These are phyloP conservation scores for Sarcophaga carnaria DNA, from an alignment of 2,888 invertebrate species.

Conservation along the genomic window DNA sequence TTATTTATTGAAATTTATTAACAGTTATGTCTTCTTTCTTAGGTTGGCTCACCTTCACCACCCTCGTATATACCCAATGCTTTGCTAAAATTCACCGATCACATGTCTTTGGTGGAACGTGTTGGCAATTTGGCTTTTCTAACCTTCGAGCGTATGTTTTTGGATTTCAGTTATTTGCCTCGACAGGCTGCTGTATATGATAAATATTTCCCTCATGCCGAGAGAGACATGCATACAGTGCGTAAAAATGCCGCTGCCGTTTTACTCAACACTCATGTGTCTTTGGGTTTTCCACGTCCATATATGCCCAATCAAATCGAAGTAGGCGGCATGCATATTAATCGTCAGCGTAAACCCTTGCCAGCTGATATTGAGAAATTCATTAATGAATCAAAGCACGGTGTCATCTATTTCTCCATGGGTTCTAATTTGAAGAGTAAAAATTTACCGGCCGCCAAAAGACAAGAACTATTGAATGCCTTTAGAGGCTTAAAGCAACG, in stretches of 20 bases:
- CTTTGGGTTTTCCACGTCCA: slow-evolving; percentile 78
- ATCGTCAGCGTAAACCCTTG: slow-evolving; percentile 75
- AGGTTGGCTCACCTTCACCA: slow-evolving; percentile 77
- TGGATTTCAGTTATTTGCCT: slow-evolving; percentile 76
- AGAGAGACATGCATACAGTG: slow-evolving; percentile 74
- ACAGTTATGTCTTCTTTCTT: slow-evolving; percentile 80
- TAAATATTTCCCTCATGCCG: slow-evolving; percentile 75
- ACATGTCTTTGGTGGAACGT: slow-evolving; percentile 79
- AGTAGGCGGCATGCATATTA: slow-evolving; percentile 81
- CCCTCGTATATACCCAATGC: slow-evolving; percentile 78
- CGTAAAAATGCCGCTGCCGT: slow-evolving; percentile 77
- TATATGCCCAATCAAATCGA: slow-evolving; percentile 81
- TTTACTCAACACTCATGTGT: slow-evolving; percentile 79
- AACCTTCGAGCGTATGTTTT: slow-evolving; percentile 73
- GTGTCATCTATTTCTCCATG: slow-evolving; percentile 82
- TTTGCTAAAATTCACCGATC: slow-evolving; percentile 76
- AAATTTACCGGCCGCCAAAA: slow-evolving; percentile 75
- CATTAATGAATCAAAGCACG: slow-evolving; percentile 80
- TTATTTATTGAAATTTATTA: slow-evolving; percentile 74
- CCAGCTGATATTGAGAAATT: slow-evolving; percentile 80
- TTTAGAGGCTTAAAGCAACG: slow-evolving; percentile 78
- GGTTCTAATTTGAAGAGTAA: slow-evolving; percentile 80
- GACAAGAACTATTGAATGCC: slow-evolving; percentile 73
- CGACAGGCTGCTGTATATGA: slow-evolving; percentile 75
- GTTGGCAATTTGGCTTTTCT: slow-evolving; percentile 77